A percentile compares a stretch with the other conserved stretches of the same genome.
Evolutionary conservation across 2,113 vertebrate species (phyloP).

Genomic region (Eulemur rufifrons): DNA sequence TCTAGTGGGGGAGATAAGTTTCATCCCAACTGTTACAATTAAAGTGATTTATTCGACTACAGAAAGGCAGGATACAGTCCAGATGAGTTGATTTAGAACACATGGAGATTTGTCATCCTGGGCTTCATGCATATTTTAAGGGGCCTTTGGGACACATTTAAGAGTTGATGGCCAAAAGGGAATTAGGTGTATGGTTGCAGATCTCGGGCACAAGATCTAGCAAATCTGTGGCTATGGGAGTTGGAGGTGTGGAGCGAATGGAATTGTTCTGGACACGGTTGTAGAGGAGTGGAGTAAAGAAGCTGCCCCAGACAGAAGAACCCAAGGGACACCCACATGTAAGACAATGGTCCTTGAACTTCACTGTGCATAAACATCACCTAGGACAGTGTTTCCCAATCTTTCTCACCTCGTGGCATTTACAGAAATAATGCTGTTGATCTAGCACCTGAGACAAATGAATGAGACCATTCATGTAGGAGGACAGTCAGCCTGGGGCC

Average conservation of each 20-base stretch:
- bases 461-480: too few species aligned
- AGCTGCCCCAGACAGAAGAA: not conserved
- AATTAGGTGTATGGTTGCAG: not conserved
- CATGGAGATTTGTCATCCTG: not conserved
- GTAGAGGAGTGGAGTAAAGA: not conserved
- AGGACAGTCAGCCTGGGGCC: not conserved
- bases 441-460: not conserved
- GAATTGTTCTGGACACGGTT: too few species aligned
- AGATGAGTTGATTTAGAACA: not conserved
- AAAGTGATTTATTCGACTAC: not conserved
- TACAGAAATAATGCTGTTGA: not conserved
- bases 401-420: not conserved
- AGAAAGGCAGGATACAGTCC: too few species aligned
- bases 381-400: not conserved
- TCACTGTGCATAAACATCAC: not conserved
- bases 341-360: not conserved
- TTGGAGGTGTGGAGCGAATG: not conserved
- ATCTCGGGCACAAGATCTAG: not conserved
- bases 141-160: not conserved
- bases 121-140: not conserved
- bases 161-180: too few species aligned
- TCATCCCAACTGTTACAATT: not conserved
- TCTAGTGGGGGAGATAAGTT: not conserved
- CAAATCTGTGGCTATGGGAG: accelerated
- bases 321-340: accelerated